A percentile compares a stretch with the other conserved stretches of the same genome.
Conservation (phyloP, 2,113 vertebrate species). For the Syrrhaptes paradoxus region DNA sequence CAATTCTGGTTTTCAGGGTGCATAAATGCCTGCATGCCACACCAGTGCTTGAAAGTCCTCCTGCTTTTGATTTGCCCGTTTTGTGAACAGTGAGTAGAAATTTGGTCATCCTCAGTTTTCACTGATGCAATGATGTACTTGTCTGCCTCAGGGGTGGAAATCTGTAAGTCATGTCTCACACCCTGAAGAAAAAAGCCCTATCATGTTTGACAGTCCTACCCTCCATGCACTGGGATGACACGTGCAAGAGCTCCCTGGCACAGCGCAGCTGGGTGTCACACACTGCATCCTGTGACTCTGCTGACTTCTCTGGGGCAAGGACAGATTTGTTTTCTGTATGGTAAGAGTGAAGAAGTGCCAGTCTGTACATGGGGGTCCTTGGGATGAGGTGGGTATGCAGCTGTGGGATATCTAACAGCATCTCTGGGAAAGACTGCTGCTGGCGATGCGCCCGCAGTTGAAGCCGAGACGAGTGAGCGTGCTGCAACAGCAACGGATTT, state of each 20-base stretch:
- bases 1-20: neutral
- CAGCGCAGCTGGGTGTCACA: neutral
- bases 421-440: neutral
- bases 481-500: neutral
- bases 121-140: neutral
- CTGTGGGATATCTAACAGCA: neutral
- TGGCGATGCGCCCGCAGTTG: accelerated
- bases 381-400: accelerated
- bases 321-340: neutral
- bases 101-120: neutral
- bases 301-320: neutral
- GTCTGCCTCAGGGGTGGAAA: neutral
- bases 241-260: neutral
- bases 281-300: neutral
- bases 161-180: neutral
- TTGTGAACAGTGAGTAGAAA: neutral
- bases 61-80: neutral
- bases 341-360: neutral
- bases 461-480: neutral
- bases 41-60: neutral
- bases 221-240: neutral
- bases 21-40: neutral
- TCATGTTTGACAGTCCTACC: neutral
- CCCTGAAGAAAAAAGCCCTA: neutral
- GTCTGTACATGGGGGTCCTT: neutral